phyloP scores from a whole-genome alignment of 1,140 invertebrate species.

The Oncopodura yosiiana region DNA sequence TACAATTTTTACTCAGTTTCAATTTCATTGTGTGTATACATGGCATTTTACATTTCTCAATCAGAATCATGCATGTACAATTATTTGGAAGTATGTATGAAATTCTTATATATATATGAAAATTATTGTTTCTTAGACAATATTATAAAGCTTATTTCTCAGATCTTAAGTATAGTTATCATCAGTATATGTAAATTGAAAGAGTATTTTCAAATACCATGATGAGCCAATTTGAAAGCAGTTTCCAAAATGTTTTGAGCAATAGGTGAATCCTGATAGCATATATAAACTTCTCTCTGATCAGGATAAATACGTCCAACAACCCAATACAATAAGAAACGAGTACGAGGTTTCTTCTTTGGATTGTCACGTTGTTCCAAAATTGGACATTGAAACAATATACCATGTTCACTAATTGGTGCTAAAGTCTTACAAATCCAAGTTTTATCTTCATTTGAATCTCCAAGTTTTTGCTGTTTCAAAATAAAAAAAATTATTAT shows the following conservation, averaged over 20 bases:
- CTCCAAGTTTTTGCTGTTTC: constrained; percentile 44
- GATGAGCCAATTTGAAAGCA: constrained; percentile 47
- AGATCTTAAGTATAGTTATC: too few species aligned
- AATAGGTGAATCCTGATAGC: constrained; percentile 58
- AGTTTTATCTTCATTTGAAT: constrained; percentile 48
- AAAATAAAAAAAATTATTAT: not conserved
- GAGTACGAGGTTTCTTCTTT: constrained; percentile 11
- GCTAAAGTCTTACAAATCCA: constrained; percentile 60
- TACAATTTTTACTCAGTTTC: too few species aligned
- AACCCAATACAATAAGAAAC: constrained; percentile 45
- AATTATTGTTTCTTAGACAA: too few species aligned
- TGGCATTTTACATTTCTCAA: too few species aligned
- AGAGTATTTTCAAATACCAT: too few species aligned
- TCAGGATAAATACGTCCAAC: constrained; percentile 50
- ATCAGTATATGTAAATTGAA: too few species aligned
- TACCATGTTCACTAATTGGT: constrained; percentile 63
- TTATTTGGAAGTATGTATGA: too few species aligned
- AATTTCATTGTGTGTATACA: too few species aligned
- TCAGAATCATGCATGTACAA: too few species aligned
- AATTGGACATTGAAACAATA: constrained; percentile 48
- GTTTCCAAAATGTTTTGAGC: constrained; percentile 72
- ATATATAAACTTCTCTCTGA: constrained; percentile 64
- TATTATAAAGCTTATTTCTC: too few species aligned
- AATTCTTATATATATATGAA: too few species aligned
- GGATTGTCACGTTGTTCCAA: not conserved